Conservation (phyloP, 2,888 invertebrate genomes). For the Disparrhopalites patrizii region DNA sequence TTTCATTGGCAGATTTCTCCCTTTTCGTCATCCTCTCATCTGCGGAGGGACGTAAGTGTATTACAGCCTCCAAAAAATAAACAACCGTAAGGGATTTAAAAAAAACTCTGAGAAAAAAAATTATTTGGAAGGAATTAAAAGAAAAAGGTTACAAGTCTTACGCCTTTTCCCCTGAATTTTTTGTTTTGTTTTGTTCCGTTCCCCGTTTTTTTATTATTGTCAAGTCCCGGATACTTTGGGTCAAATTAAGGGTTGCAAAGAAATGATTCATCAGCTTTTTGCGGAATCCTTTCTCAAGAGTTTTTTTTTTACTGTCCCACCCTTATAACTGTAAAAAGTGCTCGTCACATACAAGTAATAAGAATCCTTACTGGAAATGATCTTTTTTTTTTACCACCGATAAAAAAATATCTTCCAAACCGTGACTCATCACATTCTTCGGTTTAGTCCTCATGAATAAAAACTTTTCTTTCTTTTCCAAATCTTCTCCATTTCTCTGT, state of each 20-base stretch:
- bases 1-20: conserved; percentile 1
- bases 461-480: no score
- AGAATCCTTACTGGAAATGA: no score
- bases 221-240: background rate
- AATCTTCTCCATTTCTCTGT: no score
- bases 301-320: background rate
- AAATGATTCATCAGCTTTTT: conserved; percentile 2
- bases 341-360: no score
- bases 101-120: background rate
- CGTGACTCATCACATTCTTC: no score
- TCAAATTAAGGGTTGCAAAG: background rate
- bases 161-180: background rate
- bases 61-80: background rate
- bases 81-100: no score
- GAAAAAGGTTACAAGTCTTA: no score
- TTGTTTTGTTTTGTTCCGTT: background rate
- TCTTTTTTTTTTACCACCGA: no score
- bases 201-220: background rate
- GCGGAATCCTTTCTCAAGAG: background rate
- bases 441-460: no score
- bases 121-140: background rate
- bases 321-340: no score
- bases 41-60: background rate
- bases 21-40: background rate
- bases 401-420: no score